Percentiles rank a stretch among this genome's conserved stretches.
phyloP scores from a whole-genome alignment of 1,140 invertebrate species.

The Drosophila rhopaloa region DNA sequence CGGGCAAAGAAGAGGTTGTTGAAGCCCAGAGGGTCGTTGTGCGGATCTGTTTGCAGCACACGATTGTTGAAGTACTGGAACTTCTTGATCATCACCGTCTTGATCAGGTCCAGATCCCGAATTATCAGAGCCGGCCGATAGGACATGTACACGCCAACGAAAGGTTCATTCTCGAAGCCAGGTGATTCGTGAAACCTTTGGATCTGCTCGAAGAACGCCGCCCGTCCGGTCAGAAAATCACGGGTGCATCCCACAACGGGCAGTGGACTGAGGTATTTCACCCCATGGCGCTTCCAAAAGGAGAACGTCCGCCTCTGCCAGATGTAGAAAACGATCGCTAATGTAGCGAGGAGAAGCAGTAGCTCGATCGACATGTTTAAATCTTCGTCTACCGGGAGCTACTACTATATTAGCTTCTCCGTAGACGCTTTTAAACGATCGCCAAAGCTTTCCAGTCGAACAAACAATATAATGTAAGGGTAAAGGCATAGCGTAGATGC shows the following conservation, averaged over 20 bases:
- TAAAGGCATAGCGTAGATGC: not conserved
- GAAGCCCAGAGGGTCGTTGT: slow-evolving; percentile 55
- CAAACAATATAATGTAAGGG: not conserved
- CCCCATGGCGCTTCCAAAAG: slow-evolving; percentile 83
- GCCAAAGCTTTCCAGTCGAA: slow-evolving; percentile 15
- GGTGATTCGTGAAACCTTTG: slow-evolving; percentile 44
- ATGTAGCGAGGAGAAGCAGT: slow-evolving; percentile 39
- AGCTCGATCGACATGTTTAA: slow-evolving; percentile 51
- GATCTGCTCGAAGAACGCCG: slow-evolving; percentile 46
- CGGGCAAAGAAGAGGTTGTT: slow-evolving; percentile 73
- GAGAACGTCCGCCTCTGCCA: slow-evolving; percentile 53
- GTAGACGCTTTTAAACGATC: slow-evolving; percentile 17
- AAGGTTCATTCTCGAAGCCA: slow-evolving; percentile 53
- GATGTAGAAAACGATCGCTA: slow-evolving; percentile 48
- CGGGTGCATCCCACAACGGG: slow-evolving; percentile 79
- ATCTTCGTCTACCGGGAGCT: not conserved
- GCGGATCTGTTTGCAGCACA: slow-evolving; percentile 54
- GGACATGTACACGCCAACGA: slow-evolving; percentile 84
- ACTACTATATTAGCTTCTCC: slow-evolving; percentile 11
- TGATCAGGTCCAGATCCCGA: slow-evolving; percentile 85
- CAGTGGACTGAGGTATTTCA: slow-evolving; percentile 78
- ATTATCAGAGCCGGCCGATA: slow-evolving; percentile 85
- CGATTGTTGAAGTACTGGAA: slow-evolving; percentile 81
- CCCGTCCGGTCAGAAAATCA: slow-evolving; percentile 29
- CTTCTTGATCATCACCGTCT: slow-evolving; percentile 85